Evolutionary conservation across 2,113 vertebrate genomes (phyloP).

Genomic region (Pyrgilauda ruficollis): DNA sequence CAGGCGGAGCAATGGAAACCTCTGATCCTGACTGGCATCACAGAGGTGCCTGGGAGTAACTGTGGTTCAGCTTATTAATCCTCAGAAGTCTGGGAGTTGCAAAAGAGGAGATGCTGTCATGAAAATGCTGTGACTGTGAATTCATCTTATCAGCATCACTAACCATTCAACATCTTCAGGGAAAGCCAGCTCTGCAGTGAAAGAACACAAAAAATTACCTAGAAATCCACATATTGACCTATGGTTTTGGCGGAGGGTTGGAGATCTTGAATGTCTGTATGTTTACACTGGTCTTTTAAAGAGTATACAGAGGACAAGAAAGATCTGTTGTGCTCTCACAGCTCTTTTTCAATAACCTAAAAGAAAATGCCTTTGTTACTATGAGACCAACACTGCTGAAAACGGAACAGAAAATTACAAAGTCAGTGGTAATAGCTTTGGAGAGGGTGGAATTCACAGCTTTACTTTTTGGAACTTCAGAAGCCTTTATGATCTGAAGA

Average conservation of each 20-base stretch:
- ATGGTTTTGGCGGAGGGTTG: fast-evolving
- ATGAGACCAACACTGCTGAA: neutral
- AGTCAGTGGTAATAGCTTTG: neutral
- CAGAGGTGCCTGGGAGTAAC: neutral
- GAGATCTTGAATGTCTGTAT: neutral
- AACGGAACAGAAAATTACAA: neutral
- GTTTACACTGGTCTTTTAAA: neutral
- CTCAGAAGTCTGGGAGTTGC: neutral
- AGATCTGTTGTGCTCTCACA: neutral
- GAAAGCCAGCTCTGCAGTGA: neutral
- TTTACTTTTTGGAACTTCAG: neutral
- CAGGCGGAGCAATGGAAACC: neutral
- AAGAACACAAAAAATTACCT: neutral
- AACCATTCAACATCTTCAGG: neutral
- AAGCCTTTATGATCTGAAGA: neutral
- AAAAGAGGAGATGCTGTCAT: neutral
- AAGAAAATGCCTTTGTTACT: neutral
- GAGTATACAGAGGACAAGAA: neutral
- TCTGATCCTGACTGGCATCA: neutral
- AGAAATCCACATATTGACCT: neutral
- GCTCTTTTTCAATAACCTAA: neutral
- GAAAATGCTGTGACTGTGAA: neutral
- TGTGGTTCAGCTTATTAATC: neutral
- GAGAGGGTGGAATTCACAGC: neutral
- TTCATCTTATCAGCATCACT: neutral